These are phyloP conservation scores for Propithecus coquereli DNA, from an alignment of 2,113 vertebrate genomes.

Conservation along the genomic window DNA sequence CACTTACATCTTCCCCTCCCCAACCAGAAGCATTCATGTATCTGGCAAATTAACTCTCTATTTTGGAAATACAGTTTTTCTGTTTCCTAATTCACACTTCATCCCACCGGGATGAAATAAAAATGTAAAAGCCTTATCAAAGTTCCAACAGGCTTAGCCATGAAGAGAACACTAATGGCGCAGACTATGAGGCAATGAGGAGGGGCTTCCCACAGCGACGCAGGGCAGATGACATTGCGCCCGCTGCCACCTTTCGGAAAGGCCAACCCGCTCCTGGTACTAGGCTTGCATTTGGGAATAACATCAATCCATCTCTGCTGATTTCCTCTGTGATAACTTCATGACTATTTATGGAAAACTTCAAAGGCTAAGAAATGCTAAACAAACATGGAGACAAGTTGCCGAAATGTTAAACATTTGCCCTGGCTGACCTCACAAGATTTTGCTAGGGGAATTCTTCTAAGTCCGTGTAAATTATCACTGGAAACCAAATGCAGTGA, in stretches of 20 bases:
- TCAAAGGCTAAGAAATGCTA: slow-evolving; percentile 65
- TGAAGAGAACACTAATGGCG: rapidly evolving
- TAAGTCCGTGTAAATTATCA: slow-evolving; percentile 48
- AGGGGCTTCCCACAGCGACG: neutral
- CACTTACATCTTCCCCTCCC: neutral
- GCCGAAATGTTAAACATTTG: slow-evolving; percentile 47
- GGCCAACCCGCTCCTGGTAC: neutral
- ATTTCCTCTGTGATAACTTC: slow-evolving; percentile 35
- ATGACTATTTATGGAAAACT: slow-evolving; percentile 69
- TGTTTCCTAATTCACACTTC: neutral
- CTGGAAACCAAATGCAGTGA: slow-evolving; percentile 45
- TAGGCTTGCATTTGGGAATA: neutral
- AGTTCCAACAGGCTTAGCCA: neutral
- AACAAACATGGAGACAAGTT: slow-evolving; percentile 62
- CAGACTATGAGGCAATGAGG: neutral
- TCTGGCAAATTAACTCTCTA: neutral
- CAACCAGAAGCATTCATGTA: neutral
- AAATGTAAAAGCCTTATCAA: neutral
- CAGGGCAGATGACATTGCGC: rapidly evolving
- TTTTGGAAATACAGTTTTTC: neutral
- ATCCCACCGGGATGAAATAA: neutral
- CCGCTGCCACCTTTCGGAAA: neutral
- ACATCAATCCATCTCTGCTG: slow-evolving; percentile 27
- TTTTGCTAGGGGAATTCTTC: slow-evolving; percentile 42
- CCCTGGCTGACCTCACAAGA: slow-evolving; percentile 1